Evolutionary conservation across 2,888 invertebrate genomes (phyloP).

Genomic region (Oxytorus armatus): DNA sequence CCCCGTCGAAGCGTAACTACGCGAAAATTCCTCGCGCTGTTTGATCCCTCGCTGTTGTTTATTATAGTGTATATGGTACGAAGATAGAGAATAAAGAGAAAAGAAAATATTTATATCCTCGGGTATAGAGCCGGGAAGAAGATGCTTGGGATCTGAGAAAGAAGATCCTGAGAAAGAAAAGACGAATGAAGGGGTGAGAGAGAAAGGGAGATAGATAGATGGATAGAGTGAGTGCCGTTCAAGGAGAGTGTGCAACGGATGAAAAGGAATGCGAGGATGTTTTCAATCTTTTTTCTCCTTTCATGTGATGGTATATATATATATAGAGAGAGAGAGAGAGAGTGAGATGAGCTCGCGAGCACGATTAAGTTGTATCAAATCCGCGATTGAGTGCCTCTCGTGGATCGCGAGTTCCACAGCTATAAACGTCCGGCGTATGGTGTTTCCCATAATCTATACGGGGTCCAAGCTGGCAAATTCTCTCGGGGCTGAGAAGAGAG

Average conservation of each 20-base stretch:
- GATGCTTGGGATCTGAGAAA: constrained; percentile 46
- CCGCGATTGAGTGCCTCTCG: constrained; percentile 78
- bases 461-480: constrained; percentile 67
- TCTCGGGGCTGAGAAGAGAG: constrained; percentile 19
- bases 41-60: constrained; percentile 52
- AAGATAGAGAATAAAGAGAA: constrained; percentile 27
- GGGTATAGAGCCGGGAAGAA: constrained; percentile 26
- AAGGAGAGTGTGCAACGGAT: constrained; percentile 41
- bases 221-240: constrained; percentile 29
- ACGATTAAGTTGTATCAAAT: constrained; percentile 82
- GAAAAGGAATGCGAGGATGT: constrained; percentile 59
- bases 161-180: constrained; percentile 42
- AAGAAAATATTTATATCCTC: constrained; percentile 26
- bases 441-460: constrained; percentile 80
- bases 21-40: constrained; percentile 36
- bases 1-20: constrained; percentile 46
- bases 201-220: constrained; percentile 14
- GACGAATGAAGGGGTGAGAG: constrained; percentile 34
- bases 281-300: constrained; percentile 26
- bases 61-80: constrained; percentile 33
- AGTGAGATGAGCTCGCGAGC: constrained; percentile 5
- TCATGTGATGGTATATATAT: constrained; percentile 30
- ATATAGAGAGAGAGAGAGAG: not conserved
- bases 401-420: constrained; percentile 77
- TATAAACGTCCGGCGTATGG: constrained; percentile 77